Conservation (phyloP, 1,140 invertebrate genomes). For the Diachasma alloeum region DNA sequence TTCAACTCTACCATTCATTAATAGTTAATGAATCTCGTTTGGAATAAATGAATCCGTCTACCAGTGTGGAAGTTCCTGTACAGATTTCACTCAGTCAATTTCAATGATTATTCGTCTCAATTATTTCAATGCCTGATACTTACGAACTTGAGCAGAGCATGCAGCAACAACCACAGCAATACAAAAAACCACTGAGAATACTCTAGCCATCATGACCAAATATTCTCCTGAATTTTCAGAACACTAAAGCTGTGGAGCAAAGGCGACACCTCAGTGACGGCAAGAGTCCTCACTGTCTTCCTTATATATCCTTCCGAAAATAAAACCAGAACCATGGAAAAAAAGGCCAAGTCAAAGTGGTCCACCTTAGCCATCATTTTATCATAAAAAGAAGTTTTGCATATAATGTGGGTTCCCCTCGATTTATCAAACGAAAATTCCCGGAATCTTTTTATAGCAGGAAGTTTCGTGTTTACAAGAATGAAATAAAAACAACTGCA, state of each 20-base stretch:
- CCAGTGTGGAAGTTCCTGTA: too few relatives aligned
- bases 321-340: neutral
- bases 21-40: too few relatives aligned
- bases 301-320: neutral
- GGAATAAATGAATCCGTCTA: too few relatives aligned
- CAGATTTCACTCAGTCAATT: too few relatives aligned
- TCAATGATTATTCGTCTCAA: neutral
- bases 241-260: neutral
- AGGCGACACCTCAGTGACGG: neutral
- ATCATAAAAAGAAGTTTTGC: neutral
- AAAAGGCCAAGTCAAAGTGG: neutral
- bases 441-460: neutral
- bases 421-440: neutral
- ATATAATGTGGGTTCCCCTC: neutral
- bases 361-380: neutral
- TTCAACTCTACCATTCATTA: too few relatives aligned
- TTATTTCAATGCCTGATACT: conserved; percentile 28
- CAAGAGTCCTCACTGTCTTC: neutral
- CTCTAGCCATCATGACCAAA: neutral
- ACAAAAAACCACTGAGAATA: conserved; percentile 14
- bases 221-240: neutral
- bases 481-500: neutral
- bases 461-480: neutral
- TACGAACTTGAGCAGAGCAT: conserved; percentile 44
- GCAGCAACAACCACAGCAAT: conserved; percentile 12